These are phyloP conservation scores for Andrena bucephala DNA, from an alignment of 2,888 invertebrate genomes.

Conservation along the genomic window DNA sequence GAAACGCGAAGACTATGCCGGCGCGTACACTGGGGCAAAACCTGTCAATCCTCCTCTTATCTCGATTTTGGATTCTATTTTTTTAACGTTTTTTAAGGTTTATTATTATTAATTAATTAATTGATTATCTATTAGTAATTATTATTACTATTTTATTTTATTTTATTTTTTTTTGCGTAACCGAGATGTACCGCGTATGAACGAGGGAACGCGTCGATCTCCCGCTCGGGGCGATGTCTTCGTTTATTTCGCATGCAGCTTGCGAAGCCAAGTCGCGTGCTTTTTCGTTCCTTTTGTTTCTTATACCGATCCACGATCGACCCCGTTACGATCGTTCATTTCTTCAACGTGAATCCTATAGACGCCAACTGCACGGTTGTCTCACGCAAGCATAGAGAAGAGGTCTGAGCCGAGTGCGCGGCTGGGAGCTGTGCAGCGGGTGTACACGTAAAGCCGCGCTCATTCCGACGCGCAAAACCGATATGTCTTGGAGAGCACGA, in stretches of 20 bases:
- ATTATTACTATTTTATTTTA: slow-evolving; percentile 51
- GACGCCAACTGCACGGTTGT: no score
- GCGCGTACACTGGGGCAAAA: slow-evolving; percentile 22
- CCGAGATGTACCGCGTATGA: slow-evolving; percentile 78
- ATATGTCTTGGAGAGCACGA: no score
- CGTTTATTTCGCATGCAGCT: slow-evolving; percentile 22
- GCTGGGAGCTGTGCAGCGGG: background rate
- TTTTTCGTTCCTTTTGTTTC: slow-evolving; percentile 15
- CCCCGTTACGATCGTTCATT: background rate
- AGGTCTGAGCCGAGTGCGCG: background rate
- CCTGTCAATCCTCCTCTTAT: slow-evolving; percentile 58
- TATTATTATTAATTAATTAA: slow-evolving; percentile 70
- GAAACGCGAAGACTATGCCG: slow-evolving; percentile 42
- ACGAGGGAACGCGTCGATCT: slow-evolving; percentile 80
- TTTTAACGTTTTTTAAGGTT: slow-evolving; percentile 73
- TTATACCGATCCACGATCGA: background rate
- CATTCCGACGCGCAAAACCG: no score
- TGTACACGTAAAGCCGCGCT: no score
- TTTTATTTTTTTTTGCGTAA: slow-evolving; percentile 72
- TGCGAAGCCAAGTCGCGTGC: slow-evolving; percentile 6
- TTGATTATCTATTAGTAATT: slow-evolving; percentile 67
- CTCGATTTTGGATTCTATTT: slow-evolving; percentile 72
- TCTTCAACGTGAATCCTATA: background rate
- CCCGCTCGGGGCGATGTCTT: slow-evolving; percentile 75
- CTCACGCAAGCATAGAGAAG: background rate